Evolutionary conservation across 2,113 vertebrate genomes (phyloP).

Genomic region (Lampris incognitus): DNA sequence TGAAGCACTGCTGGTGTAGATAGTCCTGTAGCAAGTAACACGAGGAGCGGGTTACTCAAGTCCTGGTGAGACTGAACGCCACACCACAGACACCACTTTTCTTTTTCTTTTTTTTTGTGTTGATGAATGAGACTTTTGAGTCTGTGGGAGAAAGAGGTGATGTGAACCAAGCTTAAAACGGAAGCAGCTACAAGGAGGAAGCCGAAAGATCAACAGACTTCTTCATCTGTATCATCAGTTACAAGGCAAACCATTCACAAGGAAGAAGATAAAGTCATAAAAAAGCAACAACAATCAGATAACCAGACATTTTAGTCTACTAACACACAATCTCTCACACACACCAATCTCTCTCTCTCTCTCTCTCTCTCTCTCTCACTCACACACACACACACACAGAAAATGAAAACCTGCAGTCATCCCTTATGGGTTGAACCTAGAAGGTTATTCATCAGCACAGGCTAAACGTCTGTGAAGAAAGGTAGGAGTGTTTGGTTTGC

Average conservation of each 20-base stretch:
- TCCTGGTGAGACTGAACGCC: neutral
- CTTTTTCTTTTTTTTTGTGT: too few species aligned
- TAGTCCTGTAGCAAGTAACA: neutral
- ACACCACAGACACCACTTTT: too few species aligned
- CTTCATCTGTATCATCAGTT: slow-evolving; percentile 21
- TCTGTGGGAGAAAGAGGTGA: neutral
- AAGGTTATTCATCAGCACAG: slow-evolving; percentile 13
- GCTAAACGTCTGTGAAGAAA: slow-evolving; percentile 12
- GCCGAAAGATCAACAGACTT: slow-evolving; percentile 43
- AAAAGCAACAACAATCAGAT: neutral
- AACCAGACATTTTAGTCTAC: slow-evolving; percentile 6
- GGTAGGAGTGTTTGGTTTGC: too few species aligned
- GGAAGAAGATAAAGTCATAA: neutral
- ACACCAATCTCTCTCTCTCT: too few species aligned
- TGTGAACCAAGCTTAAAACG: neutral
- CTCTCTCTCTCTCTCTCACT: too few species aligned
- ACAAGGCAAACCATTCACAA: slow-evolving; percentile 16
- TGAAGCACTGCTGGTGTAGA: neutral
- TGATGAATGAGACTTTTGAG: neutral
- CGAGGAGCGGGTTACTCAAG: neutral
- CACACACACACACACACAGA: slow-evolving; percentile 4
- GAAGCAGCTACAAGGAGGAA: neutral
- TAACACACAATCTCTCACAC: neutral
- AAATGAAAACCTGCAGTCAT: neutral
- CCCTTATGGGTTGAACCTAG: neutral